Evolutionary conservation across 1,140 invertebrate species (phyloP), one percentile per base, ranked within the genome.

Genomic region (Drosophila sp.): DNA sequence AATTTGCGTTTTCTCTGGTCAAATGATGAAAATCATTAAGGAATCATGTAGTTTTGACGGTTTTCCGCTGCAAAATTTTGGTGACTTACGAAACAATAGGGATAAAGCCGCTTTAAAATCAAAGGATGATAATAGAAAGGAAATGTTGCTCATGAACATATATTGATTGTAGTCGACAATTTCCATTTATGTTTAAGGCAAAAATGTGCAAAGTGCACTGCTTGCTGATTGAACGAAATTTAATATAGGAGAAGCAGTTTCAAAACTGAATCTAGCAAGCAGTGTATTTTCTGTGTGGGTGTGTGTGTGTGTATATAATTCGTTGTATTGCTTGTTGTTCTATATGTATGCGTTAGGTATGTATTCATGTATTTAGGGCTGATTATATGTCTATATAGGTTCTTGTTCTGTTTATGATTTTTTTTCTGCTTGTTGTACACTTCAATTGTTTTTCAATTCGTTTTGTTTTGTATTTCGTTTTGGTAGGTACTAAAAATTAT

Each of bases 401-500:
- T 60, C 38, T 47, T 56, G 50, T 50, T 30, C 44, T 50, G 8
- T 50, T 50, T 40, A 61, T 65, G 27, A 30, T 61, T 66, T 57
- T 66, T 38, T 38, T 8, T 10, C 11, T 56, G 32, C 27, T 65
- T 29, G 40, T 70, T 66, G 61, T 73, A 69, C 67, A 54, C 23
- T 50, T 50, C 23, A 50, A 50, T 50, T 10, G 3, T 38, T 38
- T 41, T 50, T 50, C 23, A 50, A 50, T 50, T 50, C 44, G 44
- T 50, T 50, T 65, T 47, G 50, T 60, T 54, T 72, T 54, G 56
- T 60, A 66, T 69, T 72, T 72, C 56, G 63, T 66, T 80, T 79
- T 80, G 66, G 77, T 80, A 80, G 79, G 67, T 84, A 74, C 72
- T 89, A 72, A 75, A 72, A 72, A 78, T 50, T 64, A 79, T 67